Conservation (phyloP, 2,888 invertebrate genomes). For the Mythimna vitellina region DNA sequence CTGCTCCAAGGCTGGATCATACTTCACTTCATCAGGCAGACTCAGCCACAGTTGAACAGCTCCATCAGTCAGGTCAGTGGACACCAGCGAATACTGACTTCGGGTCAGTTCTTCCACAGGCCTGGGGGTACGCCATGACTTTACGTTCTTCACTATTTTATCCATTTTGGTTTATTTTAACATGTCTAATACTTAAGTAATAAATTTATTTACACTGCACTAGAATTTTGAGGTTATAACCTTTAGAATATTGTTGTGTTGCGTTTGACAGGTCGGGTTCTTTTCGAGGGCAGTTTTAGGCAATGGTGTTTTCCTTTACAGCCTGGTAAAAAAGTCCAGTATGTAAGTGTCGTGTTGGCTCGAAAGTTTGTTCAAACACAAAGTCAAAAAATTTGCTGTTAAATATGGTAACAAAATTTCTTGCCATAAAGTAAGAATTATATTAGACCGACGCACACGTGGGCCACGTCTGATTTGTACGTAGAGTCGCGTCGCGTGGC, state of each 20-base stretch:
- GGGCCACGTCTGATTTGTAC: too few species aligned
- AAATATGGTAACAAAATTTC: too few species aligned
- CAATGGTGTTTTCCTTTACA: neutral
- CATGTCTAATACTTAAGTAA: conserved; percentile 18
- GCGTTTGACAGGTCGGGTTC: conserved; percentile 41
- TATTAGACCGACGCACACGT: too few species aligned
- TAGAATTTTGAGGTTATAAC: conserved; percentile 48
- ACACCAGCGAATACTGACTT: conserved; percentile 86
- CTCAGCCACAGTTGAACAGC: conserved; percentile 92
- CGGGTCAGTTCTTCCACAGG: conserved; percentile 86
- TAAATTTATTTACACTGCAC: conserved; percentile 4
- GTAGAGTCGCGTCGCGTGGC: too few species aligned
- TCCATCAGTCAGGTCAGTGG: conserved; percentile 90
- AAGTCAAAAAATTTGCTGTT: too few species aligned
- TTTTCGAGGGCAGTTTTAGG: neutral
- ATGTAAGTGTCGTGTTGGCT: neutral
- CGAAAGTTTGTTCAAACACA: too few species aligned
- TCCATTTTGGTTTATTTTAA: conserved; percentile 69
- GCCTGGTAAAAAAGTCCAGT: neutral
- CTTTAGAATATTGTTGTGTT: conserved; percentile 40
- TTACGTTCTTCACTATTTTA: conserved; percentile 75
- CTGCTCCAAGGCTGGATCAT: conserved; percentile 92
- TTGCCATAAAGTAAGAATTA: too few species aligned
- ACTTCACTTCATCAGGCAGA: conserved; percentile 92
- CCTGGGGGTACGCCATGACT: conserved; percentile 78